Evolutionary conservation across 2,888 invertebrate genomes (phyloP), one percentile per base, ranked within the genome.

Genomic region (Apodemia zela): DNA sequence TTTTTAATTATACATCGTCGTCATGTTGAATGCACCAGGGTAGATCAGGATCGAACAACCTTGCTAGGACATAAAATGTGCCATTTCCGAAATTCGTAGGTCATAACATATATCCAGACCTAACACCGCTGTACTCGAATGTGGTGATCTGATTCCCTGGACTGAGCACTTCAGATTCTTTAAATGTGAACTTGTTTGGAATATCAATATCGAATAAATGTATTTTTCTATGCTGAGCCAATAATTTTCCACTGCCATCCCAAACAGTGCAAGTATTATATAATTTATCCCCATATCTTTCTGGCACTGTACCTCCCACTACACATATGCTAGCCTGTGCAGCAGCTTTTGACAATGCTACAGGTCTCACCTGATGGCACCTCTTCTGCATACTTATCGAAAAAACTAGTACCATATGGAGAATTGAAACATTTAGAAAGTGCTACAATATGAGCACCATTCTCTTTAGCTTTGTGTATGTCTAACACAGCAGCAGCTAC

Each of bases 151-250:
- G 82, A 75, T 95, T 92, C 0, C 98, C 99, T 0, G 97, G 92
- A 21, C 94, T 93, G 1, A 99, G 85, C 0, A 95, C 95, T 65
- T 97, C 96, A 0, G 98, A 98, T 82, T 99, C 99, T 75, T 96
- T 96, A 80, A 99, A 98, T 0, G 94, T 95, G n/a, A 98, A 96
- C 77, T 97, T 96, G 54, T 96, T 96, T 61, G 98, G 98, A 62
- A 99, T 96, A 81, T 98, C 97, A 73, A 99, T 98, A 85, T 99
- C 98, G 85, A 99, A 99, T 59, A 99, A 93, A 85, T 99, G 99
- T 81, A 98, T 93, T 93, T 99, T 99, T 67, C 98, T 93, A 78
- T 97, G 95, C 75, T 94, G 95, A 0, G 95, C 96, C 60, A 98
- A 85, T 59, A 98, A 79, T 65, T 94, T 88, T 15, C 99, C 99